These are phyloP conservation scores for Temnothorax unifasciatus DNA, from an alignment of 2,888 invertebrate genomes.

Conservation along the genomic window DNA sequence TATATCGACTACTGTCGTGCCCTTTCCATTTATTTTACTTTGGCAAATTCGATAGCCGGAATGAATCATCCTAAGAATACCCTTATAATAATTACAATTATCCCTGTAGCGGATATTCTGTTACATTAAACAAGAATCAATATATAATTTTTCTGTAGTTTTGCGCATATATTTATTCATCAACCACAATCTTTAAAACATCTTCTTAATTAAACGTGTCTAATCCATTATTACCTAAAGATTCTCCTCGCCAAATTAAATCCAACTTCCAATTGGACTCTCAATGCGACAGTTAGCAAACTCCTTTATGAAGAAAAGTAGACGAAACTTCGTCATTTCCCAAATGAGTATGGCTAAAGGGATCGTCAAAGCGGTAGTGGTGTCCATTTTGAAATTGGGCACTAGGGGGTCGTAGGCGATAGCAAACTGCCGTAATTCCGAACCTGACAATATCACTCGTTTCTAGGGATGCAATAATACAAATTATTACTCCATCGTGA, in stretches of 20 bases:
- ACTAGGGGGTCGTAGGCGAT: conserved; percentile 69
- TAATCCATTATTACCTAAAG: not conserved
- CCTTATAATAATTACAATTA: not conserved
- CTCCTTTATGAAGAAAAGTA: conserved; percentile 39
- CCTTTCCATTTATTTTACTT: conserved; percentile 42
- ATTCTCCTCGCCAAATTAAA: not conserved
- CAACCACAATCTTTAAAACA: not conserved
- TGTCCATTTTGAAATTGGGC: conserved; percentile 76
- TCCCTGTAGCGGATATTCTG: not conserved
- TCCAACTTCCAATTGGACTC: not conserved
- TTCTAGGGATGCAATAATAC: conserved; percentile 49
- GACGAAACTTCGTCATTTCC: conserved; percentile 55
- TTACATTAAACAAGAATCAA: not conserved
- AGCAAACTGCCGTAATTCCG: conserved; percentile 47
- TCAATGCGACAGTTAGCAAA: not conserved
- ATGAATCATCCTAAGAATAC: not conserved
- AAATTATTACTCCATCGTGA: conserved; percentile 63
- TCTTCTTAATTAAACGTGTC: conserved; percentile 11
- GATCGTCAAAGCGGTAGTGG: conserved; percentile 43
- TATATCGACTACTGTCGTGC: conserved; percentile 20
- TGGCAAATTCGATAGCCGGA: not conserved
- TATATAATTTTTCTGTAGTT: not conserved
- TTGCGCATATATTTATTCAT: not conserved
- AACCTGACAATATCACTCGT: conserved; percentile 71
- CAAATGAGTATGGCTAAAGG: conserved; percentile 45